Conservation (phyloP, 2,797 vertebrate genomes). For the Apogon talboti region DNA sequence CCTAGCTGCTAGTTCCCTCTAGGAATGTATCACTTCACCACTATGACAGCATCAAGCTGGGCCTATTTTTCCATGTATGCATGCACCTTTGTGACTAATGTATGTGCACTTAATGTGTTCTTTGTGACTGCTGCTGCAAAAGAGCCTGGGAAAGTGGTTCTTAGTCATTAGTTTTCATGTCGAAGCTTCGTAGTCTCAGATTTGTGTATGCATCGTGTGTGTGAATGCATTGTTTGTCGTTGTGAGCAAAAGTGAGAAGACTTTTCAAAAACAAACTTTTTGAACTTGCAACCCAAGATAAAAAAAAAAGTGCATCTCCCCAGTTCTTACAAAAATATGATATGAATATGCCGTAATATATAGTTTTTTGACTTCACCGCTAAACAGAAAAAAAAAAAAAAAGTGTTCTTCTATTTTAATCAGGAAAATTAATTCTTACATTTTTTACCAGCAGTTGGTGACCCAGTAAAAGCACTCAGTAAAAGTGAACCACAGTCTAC, state of each 20-base stretch:
- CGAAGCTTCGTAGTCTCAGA: background rate
- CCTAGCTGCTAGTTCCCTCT: slow-evolving; percentile 15
- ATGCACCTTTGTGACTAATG: slow-evolving; percentile 26
- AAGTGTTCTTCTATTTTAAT: too few species aligned
- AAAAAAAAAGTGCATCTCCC: too few species aligned
- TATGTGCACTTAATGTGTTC: slow-evolving; percentile 16
- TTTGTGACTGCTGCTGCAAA: background rate
- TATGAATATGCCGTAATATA: too few species aligned
- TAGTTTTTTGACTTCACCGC: too few species aligned
- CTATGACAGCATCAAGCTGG: slow-evolving; percentile 40
- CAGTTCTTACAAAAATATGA: too few species aligned
- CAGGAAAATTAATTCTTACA: too few species aligned
- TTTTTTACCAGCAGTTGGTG: too few species aligned
- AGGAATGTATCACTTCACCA: slow-evolving; percentile 55
- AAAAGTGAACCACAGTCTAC: too few species aligned
- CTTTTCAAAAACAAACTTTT: too few species aligned
- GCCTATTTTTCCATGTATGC: slow-evolving; percentile 24
- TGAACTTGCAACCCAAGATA: too few species aligned
- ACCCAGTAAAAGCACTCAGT: too few species aligned
- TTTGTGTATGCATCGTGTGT: background rate
- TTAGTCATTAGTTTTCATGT: slow-evolving; percentile 16
- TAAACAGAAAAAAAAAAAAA: too few species aligned
- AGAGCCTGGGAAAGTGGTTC: slow-evolving; percentile 1
- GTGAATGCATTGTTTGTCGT: slow-evolving; percentile 5
- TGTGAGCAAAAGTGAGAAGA: background rate